Conservation (phyloP, 2,797 vertebrate genomes). For the Choloepus didactylus region DNA sequence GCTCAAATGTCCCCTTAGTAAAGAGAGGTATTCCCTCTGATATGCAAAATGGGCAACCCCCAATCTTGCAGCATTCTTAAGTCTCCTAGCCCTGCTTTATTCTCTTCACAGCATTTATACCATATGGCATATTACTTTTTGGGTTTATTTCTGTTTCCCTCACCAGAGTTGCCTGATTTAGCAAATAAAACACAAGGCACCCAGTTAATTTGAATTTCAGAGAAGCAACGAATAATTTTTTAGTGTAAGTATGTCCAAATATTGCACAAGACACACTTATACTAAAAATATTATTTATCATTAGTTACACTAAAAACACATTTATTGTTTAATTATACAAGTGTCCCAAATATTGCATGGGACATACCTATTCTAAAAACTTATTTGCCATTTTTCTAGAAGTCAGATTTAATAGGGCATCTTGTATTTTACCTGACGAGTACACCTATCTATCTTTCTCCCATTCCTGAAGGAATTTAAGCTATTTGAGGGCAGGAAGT, state of each 20-base stretch:
- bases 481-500: neutral
- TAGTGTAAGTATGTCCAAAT: neutral
- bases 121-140: neutral
- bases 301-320: neutral
- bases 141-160: neutral
- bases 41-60: neutral
- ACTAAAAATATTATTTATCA: neutral
- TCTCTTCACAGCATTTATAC: neutral
- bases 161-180: neutral
- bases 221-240: neutral
- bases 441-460: neutral
- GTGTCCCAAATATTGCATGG: neutral
- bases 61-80: neutral
- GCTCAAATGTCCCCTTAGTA: neutral
- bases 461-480: neutral
- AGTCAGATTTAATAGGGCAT: neutral
- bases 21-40: neutral
- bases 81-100: neutral
- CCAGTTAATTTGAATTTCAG: constrained; percentile 47
- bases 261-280: neutral
- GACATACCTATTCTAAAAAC: neutral
- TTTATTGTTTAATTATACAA: constrained; percentile 31
- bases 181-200: neutral
- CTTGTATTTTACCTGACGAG: neutral
- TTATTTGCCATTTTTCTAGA: neutral